Evolutionary conservation across 2,113 vertebrate species (phyloP), one percentile per base, ranked within the genome.

Genomic region (Chlorocebus sabaeus): DNA sequence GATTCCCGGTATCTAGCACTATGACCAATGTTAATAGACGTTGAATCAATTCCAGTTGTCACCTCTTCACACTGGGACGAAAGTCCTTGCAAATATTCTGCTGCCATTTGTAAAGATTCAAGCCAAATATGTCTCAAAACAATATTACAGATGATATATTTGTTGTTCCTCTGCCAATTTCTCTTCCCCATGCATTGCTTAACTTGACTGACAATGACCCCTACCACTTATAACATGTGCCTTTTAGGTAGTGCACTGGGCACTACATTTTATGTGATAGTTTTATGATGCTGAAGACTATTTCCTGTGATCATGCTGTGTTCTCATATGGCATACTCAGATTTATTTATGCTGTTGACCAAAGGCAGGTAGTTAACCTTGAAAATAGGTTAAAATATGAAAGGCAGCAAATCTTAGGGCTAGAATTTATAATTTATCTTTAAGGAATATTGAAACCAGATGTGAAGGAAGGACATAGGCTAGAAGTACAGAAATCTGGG

Each of bases 361-460:
- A 59, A 89, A 97, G 73, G 57, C 82, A 96, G 67, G n/a, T 96
- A 78, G 89, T 95, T 98, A 93, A 98, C 72, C 86, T 98, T 97
- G 93, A 97, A 95, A 95, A 61, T 67, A 96, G 79, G 88, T 96
- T 97, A 96, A 91, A 86, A 97, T 86, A 78, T 97, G 72, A 89
- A 87, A 91, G 80, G 61, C 67, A 68, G 59, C 94, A 97, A 97
- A 87, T 97, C 89, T 83, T 30, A 57, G 25, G 50, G 6, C 40
- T 90, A 7, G 2, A n/a, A 87, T 87, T 95, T 95, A 88, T 70
- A 87, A 70, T 96, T 96, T 95, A 83, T 96, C 35, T 93, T 73
- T 78, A 82, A 79, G 45, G 45, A 93, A 75, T 96, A 32, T 93
- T 64, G 40, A 93, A 38, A 68, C 72, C 32, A 78, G 40, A 23